Conservation (phyloP, 1,140 invertebrate species). For the Drosophila hydei region DNA sequence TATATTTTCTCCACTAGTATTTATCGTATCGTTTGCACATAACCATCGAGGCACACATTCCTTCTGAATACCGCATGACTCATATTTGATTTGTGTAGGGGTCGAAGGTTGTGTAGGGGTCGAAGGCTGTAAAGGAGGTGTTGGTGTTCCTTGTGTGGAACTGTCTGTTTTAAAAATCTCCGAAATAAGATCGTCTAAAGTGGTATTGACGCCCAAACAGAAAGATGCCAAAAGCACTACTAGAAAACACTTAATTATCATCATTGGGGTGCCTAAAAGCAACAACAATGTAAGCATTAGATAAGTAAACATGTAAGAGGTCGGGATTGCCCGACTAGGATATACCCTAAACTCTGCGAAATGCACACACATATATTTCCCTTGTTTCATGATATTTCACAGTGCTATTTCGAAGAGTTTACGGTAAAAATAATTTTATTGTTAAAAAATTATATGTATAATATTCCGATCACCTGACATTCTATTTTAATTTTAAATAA, state of each 20-base stretch:
- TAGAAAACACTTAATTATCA: slow-evolving; percentile 33
- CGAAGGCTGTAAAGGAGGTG: neutral
- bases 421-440: no score
- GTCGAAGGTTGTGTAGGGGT: neutral
- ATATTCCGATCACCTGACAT: no score
- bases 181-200: slow-evolving; percentile 62
- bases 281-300: neutral
- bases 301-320: no score
- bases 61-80: slow-evolving; percentile 83
- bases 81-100: slow-evolving; percentile 31
- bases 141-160: slow-evolving; percentile 1
- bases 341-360: no score
- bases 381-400: no score
- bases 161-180: slow-evolving; percentile 64
- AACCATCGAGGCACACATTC: slow-evolving; percentile 78
- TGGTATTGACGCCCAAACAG: slow-evolving; percentile 47
- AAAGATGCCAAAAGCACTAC: slow-evolving; percentile 32
- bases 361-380: no score
- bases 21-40: slow-evolving; percentile 84
- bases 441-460: no score
- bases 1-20: slow-evolving; percentile 89
- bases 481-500: no score
- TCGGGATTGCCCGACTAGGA: no score
- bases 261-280: slow-evolving; percentile 32
- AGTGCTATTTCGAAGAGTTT: no score